Conservation (phyloP, 2,797 vertebrate species). For the Onychomys torridus region DNA sequence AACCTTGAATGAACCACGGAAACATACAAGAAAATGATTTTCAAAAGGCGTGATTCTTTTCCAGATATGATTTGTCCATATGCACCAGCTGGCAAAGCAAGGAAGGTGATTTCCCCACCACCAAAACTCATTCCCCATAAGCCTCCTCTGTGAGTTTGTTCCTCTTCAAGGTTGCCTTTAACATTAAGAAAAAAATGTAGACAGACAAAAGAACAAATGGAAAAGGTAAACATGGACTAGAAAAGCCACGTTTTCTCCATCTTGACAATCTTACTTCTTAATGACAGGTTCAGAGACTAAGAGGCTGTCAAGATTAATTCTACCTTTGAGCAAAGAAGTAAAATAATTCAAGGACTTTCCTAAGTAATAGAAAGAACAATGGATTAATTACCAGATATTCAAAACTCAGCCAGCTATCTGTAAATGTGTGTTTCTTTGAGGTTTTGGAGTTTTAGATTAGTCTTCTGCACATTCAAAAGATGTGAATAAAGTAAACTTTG, state of each 20-base stretch:
- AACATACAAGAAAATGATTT: slow-evolving; percentile 21
- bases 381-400: background rate
- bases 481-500: background rate
- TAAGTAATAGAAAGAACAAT: slow-evolving; percentile 32
- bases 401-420: background rate
- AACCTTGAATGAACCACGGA: background rate
- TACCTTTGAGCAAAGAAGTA: slow-evolving; percentile 15
- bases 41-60: slow-evolving; percentile 57
- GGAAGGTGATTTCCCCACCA: background rate
- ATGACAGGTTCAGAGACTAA: background rate
- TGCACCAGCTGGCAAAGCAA: slow-evolving; percentile 44
- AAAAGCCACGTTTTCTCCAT: background rate
- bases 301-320: background rate
- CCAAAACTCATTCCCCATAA: background rate
- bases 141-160: background rate
- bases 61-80: slow-evolving; percentile 43
- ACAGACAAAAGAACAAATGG: slow-evolving; percentile 17
- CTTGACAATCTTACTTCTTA: background rate
- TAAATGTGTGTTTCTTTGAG: background rate
- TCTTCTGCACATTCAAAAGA: slow-evolving; percentile 5
- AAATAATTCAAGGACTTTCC: background rate
- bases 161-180: slow-evolving; percentile 65
- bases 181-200: slow-evolving; percentile 28
- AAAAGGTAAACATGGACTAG: background rate
- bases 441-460: background rate